A percentile compares a stretch with the other conserved stretches of the same genome.
Conservation (phyloP, 2,888 invertebrate genomes). For the Coremacera marginata region DNA sequence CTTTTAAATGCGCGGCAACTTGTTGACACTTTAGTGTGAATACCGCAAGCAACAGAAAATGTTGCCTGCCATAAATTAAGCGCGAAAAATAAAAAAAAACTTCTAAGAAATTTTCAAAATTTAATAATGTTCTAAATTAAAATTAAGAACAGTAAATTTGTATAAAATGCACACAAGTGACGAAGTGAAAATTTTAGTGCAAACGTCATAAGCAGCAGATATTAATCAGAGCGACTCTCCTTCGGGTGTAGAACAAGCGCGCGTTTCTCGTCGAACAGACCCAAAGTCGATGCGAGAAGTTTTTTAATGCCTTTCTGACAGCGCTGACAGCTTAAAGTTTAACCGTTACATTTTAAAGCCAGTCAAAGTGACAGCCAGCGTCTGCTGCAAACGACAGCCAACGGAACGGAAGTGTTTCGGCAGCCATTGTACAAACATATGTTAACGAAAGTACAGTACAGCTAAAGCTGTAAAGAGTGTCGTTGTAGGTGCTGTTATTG, state of each 20-base stretch:
- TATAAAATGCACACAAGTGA: background rate
- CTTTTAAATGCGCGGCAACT: constrained; percentile 23
- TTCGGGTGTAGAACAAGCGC: background rate
- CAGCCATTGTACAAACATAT: background rate
- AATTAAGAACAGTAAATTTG: too few relatives aligned
- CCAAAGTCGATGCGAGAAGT: background rate
- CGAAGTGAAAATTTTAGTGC: background rate
- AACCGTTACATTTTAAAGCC: too few relatives aligned
- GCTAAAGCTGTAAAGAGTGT: background rate
- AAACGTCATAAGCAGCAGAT: background rate
- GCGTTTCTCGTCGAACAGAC: too few relatives aligned
- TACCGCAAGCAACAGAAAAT: constrained; percentile 1
- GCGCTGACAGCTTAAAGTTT: too few relatives aligned
- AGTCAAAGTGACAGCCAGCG: too few relatives aligned
- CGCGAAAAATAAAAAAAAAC: background rate
- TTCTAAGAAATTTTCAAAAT: background rate
- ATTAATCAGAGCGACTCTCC: background rate
- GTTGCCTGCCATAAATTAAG: background rate
- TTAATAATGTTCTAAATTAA: too few relatives aligned
- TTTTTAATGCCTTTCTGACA: background rate
- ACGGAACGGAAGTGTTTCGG: background rate
- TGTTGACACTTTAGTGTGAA: constrained; percentile 35
- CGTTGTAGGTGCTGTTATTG: background rate
- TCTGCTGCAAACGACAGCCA: background rate
- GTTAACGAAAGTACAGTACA: background rate